Conservation (phyloP, 2,888 invertebrate genomes). For the Abscondita cerata region DNA sequence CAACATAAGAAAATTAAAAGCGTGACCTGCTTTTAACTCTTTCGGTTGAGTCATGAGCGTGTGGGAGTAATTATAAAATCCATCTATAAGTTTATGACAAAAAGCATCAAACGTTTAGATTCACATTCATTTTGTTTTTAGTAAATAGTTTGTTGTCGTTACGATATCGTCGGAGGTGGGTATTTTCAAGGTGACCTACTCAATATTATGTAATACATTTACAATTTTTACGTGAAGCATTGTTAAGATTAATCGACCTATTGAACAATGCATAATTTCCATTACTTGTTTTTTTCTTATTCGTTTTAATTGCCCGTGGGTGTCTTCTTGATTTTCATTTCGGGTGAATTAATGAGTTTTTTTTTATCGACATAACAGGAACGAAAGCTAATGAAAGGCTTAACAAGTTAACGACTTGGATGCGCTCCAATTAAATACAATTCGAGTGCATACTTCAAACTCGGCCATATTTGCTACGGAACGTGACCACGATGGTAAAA, state of each 20-base stretch:
- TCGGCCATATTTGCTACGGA: slow-evolving; percentile 33
- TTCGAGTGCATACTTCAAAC: slow-evolving; percentile 39
- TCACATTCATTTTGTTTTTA: neutral
- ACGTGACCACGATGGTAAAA: slow-evolving; percentile 41
- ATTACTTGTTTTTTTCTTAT: neutral
- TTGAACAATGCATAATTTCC: too few relatives aligned
- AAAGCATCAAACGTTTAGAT: too few relatives aligned
- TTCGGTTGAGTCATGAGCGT: slow-evolving; percentile 19
- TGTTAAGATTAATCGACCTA: too few relatives aligned
- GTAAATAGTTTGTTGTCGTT: too few relatives aligned
- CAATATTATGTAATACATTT: slow-evolving; percentile 3
- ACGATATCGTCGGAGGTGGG: too few relatives aligned
- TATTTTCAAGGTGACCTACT: slow-evolving; percentile 4
- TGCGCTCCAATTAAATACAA: slow-evolving; percentile 41
- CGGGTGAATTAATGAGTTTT: slow-evolving; percentile 2
- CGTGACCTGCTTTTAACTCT: slow-evolving; percentile 10
- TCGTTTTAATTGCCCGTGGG: neutral
- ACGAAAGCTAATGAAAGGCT: slow-evolving; percentile 17
- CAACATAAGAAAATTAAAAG: slow-evolving; percentile 21
- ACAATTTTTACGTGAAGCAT: neutral
- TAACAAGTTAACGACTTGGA: slow-evolving; percentile 25
- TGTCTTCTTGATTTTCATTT: slow-evolving; percentile 10
- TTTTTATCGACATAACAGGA: slow-evolving; percentile 13
- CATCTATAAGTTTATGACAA: too few relatives aligned
- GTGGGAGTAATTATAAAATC: slow-evolving; percentile 15